Evolutionary conservation across 1,140 invertebrate species (phyloP), one percentile per base, ranked within the genome.

Genomic region (Drosophila ohnishii): DNA sequence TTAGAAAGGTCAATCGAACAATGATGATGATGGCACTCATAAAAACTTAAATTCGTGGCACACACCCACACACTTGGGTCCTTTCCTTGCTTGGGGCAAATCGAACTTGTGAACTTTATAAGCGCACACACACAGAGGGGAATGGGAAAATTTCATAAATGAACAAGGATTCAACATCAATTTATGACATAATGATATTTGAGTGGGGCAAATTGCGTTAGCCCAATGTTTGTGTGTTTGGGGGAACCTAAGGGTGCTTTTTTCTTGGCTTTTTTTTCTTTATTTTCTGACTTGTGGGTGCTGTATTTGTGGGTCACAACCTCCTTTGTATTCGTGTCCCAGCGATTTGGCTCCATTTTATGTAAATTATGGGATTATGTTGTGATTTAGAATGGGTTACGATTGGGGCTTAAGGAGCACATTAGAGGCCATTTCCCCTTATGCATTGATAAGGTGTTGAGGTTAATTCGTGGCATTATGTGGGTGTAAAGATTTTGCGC

Each of bases 291-390:
- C 55, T 28, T 39, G 39, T 56, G 55, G 32, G 50, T 37, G 50
- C 32, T 50, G 32, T 44, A 42, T 61, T 32, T 48, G 63, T 48
- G 58, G 45, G 66, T 69, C 66, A 30, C 72, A 63, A 82, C 67
- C 81, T 82, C 69, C 70, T 90, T 81, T 67, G 61, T 76, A 70
- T 71, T 47, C 78, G 40, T 55, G 45, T 45, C 63, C 64, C 76
- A 56, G 58, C 51, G 55, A 69, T 78, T 56, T 60, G 72, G 72
- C 62, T 81, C 63, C 67, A 81, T 87, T 78, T 90, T 90, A 90
- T 90, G 87, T 87, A 90, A 90, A 90, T 90, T 87, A 80, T 81
- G 16, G 63, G 83, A 90, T 90, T 90, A 90, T 81, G 42, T 71
- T 88, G 81, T 87, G 87, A 90, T 90, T 90, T 90, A 72, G 75